phyloP scores from a whole-genome alignment of 2,797 vertebrate species.

The Arctocebus calabarensis region DNA sequence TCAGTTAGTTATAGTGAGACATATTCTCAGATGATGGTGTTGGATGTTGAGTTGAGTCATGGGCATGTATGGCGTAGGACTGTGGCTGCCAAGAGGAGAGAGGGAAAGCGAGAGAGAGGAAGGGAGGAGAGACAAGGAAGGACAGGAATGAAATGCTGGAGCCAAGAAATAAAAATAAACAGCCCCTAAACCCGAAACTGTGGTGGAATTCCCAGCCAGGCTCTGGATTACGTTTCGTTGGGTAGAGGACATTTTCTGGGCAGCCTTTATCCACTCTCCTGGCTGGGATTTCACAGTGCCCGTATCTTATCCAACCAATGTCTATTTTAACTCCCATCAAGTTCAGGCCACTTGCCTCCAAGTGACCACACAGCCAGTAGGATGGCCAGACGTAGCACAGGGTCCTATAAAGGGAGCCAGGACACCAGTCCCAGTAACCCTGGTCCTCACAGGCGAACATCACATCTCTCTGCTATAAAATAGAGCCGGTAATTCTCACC shows the following conservation, averaged over 20 bases:
- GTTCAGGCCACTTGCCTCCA: background rate
- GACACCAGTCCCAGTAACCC: background rate
- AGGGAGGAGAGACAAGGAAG: conserved; percentile 48
- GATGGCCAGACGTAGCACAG: no score
- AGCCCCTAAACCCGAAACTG: conserved; percentile 34
- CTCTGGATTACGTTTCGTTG: conserved; percentile 50
- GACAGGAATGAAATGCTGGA: conserved; percentile 65
- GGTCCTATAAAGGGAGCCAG: fast-evolving
- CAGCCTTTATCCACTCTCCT: conserved; percentile 10
- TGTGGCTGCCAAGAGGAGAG: conserved; percentile 5
- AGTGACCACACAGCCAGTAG: fast-evolving
- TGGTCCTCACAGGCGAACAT: fast-evolving
- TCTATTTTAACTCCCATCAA: background rate
- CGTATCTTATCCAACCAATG: background rate
- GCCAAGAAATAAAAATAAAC: conserved; percentile 78
- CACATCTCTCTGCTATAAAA: background rate
- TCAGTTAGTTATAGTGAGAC: conserved; percentile 60
- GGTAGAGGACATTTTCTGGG: background rate
- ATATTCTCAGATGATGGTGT: conserved; percentile 75
- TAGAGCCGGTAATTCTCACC: background rate
- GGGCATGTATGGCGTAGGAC: conserved; percentile 2
- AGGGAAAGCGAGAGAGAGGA: background rate
- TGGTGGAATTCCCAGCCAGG: conserved; percentile 60
- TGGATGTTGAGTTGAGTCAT: conserved; percentile 51
- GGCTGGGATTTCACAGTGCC: conserved; percentile 10